Evolutionary conservation across 2,888 invertebrate species (phyloP), one percentile per base, ranked within the genome.

Genomic region (Eilema caniola): DNA sequence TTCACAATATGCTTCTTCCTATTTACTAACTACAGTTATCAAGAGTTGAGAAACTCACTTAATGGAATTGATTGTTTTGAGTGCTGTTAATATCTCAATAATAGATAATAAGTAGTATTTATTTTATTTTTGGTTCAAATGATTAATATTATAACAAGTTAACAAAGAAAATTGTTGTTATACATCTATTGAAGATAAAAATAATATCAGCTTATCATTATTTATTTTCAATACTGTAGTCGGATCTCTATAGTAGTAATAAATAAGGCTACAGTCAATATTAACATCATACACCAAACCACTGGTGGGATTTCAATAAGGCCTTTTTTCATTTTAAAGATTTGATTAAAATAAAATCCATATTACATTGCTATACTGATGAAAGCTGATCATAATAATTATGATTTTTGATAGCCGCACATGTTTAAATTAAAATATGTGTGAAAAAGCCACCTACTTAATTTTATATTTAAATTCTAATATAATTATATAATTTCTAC

Each of bases 1-100:
- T 16, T 41, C 23, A 60, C 31, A 69, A 64, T 64, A 69, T 68
- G 67, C 25, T 37, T 61, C 20, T 14, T n/a, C 23, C 5, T 16
- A 25, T 7, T n/a, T 60, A 28, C 14, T 37, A 37, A 31, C 14
- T n/a, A 11, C 0, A 10, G 20, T 31, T 20, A 8, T 47, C 23
- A 37, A 47, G 25, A 59, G 7, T 59, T 24, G 23, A 25, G 24
- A 25, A 59, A 8, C 16, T 8, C 3, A 5, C 25, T 59, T 25
- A 3, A 28, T 28, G 25, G 25, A 20, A 25, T 59, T 59, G 24
- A 14, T 14, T 25, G 5, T 16, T 59, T 24, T 33, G 28, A 4
- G 28, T 28, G 5, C 28, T 28, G 33, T 12, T 5, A 12, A 11
- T 37, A 11, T 37, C 12, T 12, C 33, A 37, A 37, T 37, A 37